A percentile compares a stretch with the other conserved stretches of the same genome.
Evolutionary conservation across 2,113 vertebrate species (phyloP).

Genomic region (Aspidoscelis tigris): DNA sequence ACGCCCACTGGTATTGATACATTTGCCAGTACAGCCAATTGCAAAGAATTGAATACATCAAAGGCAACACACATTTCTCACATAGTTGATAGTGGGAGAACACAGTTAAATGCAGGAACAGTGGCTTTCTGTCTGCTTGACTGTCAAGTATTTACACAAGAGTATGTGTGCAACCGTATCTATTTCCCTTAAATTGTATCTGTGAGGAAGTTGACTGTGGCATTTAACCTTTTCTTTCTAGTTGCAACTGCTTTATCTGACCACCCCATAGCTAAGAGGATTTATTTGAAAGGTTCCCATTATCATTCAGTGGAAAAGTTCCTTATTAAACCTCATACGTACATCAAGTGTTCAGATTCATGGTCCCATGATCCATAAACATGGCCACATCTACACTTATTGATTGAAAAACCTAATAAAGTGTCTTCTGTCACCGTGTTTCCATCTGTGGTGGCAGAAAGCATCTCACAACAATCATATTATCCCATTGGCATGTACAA

Average conservation of each 20-base stretch:
- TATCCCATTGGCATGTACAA: too few relatives aligned
- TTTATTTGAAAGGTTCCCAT: neutral
- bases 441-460: too few relatives aligned
- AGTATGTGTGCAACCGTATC: neutral
- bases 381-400: too few relatives aligned
- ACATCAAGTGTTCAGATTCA: too few relatives aligned
- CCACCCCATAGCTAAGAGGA: neutral
- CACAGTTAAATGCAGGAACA: neutral
- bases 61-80: neutral
- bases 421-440: too few relatives aligned
- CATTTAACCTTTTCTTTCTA: neutral
- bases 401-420: too few relatives aligned
- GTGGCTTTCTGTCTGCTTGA: neutral
- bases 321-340: neutral
- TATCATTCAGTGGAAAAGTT: neutral
- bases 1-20: too few relatives aligned
- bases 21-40: neutral
- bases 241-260: neutral
- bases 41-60: neutral
- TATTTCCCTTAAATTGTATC: too few relatives aligned
- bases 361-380: too few relatives aligned
- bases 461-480: too few relatives aligned
- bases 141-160: neutral
- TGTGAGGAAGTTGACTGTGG: neutral
- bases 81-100: neutral